phyloP scores from a whole-genome alignment of 2,888 invertebrate genomes.

The Siphlonurus alternatus region DNA sequence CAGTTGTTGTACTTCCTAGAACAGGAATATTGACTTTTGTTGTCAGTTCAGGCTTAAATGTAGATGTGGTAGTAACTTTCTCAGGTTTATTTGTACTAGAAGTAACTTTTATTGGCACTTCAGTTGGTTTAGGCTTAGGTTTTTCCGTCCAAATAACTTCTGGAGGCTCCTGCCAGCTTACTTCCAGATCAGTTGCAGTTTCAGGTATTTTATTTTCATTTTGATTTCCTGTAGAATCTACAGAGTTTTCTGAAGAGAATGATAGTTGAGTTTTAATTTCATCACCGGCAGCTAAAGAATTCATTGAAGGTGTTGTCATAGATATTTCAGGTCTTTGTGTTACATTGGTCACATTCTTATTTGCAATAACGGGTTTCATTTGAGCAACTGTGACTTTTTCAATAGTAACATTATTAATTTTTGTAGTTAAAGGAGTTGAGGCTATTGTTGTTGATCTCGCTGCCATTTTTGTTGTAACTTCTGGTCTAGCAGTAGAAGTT shows the following conservation, averaged over 20 bases:
- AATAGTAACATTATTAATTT: slow-evolving; percentile 22
- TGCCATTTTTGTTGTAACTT: background rate
- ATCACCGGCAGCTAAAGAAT: background rate
- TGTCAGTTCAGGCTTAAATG: too few relatives aligned
- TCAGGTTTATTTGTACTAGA: background rate
- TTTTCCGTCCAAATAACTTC: background rate
- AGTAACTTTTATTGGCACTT: too few relatives aligned
- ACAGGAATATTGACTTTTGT: too few relatives aligned
- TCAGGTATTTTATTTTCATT: background rate
- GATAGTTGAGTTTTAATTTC: too few relatives aligned
- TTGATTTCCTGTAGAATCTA: background rate
- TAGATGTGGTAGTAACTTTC: too few relatives aligned
- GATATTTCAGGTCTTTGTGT: slow-evolving; percentile 5
- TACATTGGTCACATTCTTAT: too few relatives aligned
- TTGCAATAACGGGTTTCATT: too few relatives aligned
- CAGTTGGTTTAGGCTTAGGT: background rate
- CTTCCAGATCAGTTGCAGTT: background rate
- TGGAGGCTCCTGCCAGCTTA: slow-evolving; percentile 1
- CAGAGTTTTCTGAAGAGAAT: too few relatives aligned
- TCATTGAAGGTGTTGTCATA: background rate
- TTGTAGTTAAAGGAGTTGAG: slow-evolving; percentile 9
- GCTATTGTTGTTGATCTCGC: background rate
- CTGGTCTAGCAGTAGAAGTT: background rate
- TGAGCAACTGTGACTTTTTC: slow-evolving; percentile 23
- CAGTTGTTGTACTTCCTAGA: too few relatives aligned